Evolutionary conservation across 2,888 invertebrate genomes (phyloP), one percentile per base, ranked within the genome.

Genomic region (Synanthedon formicaeformis): DNA sequence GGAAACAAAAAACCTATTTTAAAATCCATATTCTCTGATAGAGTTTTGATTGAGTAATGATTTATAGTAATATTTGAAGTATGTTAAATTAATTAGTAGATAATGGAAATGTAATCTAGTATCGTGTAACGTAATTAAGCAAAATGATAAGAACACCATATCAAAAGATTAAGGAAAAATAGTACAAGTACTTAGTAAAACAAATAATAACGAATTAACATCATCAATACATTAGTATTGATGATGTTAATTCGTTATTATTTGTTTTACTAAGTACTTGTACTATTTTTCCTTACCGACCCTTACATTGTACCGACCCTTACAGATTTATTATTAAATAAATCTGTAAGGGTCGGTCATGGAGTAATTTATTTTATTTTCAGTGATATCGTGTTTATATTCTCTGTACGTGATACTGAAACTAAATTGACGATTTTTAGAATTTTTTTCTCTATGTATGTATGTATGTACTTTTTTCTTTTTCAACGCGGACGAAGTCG

Each of bases 1-100:
- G 60, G 53, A 52, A 72, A 6, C 53, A 75, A 55, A 53, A 70
- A 50, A 55, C 71, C 50, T 57, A 64, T 52, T 60, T 63, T 70
- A 1, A 66, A 56, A 52, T 56, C 57, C 74, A 78, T 78, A 53
- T 53, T 64, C 61, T 55, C 53, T 52, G 2, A 10, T 49, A 10
- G 12, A 18, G 18, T 18, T 49, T 49, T 13, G 16, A 23, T 16
- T 23, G 12, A 16, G 12, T 12, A 49, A 49, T 49, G 23, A 49
- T 49, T 45, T 13, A 45, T 45, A n/a, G 45, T 45, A n/a, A n/a
- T 14, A 14, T 8, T n/a, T 45, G 8, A 45, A 45, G 14, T 45
- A n/a, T 45, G 45, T 45, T 8, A 45, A 45, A 14, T 45, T 45
- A 45, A 13, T 45, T 45, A 45, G 10, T 34, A 34, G 34, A 34